A percentile compares a stretch with the other conserved stretches of the same genome.
Conservation (phyloP, 2,888 invertebrate genomes). For the Hyles lineata region DNA sequence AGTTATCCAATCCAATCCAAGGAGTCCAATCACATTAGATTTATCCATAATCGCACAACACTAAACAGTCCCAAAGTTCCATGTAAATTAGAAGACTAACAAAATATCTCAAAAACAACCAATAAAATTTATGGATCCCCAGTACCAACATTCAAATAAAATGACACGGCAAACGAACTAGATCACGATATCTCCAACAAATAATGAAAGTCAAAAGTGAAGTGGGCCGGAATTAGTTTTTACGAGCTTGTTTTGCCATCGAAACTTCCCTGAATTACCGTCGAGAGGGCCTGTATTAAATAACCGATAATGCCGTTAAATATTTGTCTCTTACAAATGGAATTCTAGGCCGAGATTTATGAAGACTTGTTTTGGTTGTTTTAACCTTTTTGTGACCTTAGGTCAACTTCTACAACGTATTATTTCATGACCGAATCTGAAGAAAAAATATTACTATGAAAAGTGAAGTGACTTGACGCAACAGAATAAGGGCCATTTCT, state of each 20-base stretch:
- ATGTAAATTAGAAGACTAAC: no score
- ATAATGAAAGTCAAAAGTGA: constrained; percentile 30
- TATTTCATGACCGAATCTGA: no score
- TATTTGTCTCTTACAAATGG: not conserved
- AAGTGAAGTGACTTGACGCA: no score
- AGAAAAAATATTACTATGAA: no score
- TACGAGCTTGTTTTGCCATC: constrained; percentile 28
- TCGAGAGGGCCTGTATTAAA: constrained; percentile 12
- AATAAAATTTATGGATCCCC: constrained; percentile 2
- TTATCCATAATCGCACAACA: no score
- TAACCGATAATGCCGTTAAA: constrained; percentile 24
- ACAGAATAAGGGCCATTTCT: no score
- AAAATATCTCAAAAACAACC: not conserved
- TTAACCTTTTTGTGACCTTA: not conserved
- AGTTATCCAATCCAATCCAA: no score
- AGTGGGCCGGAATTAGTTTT: constrained; percentile 30
- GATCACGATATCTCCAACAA: constrained; percentile 11
- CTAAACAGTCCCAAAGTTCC: no score
- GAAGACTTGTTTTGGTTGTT: not conserved
- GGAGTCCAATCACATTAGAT: no score
- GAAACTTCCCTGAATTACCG: constrained; percentile 25
- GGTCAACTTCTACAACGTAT: no score
- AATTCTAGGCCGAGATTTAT: not conserved
- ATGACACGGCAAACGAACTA: constrained; percentile 15
- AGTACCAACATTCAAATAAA: not conserved